Conservation (phyloP, 2,797 vertebrate species). For the Myoxocephalus aenaeus region DNA sequence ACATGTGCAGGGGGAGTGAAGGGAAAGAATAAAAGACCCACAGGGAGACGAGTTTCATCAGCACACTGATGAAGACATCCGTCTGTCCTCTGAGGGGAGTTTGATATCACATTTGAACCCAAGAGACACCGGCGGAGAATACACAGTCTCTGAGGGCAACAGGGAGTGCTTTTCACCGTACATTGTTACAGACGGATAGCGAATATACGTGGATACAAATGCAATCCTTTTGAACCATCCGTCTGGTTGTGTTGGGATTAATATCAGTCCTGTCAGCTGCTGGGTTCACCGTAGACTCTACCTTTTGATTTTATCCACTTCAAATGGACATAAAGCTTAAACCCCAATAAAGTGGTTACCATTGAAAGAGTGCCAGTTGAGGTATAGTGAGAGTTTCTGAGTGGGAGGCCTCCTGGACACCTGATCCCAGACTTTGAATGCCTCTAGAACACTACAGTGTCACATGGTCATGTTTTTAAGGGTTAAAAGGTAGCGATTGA, state of each 20-base stretch:
- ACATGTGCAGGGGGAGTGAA: slow-evolving; percentile 10
- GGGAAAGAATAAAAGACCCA: slow-evolving; percentile 25
- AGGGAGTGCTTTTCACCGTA: neutral
- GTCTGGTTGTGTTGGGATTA: neutral
- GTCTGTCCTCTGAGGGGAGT: slow-evolving; percentile 39
- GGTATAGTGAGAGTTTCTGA: neutral
- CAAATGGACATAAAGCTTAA: neutral
- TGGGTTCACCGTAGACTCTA: neutral
- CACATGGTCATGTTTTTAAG: neutral
- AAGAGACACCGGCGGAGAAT: neutral
- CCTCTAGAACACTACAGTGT: neutral
- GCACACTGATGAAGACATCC: slow-evolving; percentile 44
- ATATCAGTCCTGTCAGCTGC: neutral
- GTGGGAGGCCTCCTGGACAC: neutral
- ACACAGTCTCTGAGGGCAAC: neutral
- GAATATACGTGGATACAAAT: neutral
- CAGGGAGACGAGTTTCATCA: slow-evolving; percentile 40
- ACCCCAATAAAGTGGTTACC: slow-evolving; percentile 1
- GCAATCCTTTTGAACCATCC: neutral
- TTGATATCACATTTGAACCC: slow-evolving; percentile 35
- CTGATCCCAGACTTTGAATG: slow-evolving; percentile 11
- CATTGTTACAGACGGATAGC: neutral
- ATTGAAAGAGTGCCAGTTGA: neutral
- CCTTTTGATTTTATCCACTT: neutral
- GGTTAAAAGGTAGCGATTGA: neutral